Evolutionary conservation across 2,113 vertebrate genomes (phyloP).

Genomic region (Platysteira castanea): DNA sequence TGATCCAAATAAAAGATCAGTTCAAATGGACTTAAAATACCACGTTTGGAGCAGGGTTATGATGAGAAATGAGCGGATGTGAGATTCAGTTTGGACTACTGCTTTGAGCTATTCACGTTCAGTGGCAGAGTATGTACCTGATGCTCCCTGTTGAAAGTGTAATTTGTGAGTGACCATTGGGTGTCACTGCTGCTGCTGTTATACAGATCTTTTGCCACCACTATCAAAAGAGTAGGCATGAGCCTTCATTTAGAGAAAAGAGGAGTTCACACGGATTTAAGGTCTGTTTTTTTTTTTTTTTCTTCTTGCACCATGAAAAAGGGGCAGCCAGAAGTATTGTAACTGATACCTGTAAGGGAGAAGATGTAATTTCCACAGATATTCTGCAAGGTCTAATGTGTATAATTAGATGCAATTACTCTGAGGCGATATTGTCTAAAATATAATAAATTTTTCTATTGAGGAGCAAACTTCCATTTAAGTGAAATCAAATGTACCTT

Average conservation of each 20-base stretch:
- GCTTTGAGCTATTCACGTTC: background rate
- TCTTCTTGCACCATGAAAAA: background rate
- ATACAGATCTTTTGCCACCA: background rate
- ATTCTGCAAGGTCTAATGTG: background rate
- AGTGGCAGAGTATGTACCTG: background rate
- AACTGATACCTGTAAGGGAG: background rate
- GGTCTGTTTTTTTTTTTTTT: background rate
- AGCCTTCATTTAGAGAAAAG: background rate
- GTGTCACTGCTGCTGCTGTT: slow-evolving; percentile 11
- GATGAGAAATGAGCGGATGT: background rate
- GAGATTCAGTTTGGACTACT: background rate
- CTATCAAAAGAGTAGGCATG: background rate
- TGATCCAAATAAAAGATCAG: background rate
- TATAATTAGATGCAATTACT: background rate
- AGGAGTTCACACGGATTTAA: background rate
- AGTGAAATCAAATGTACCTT: slow-evolving; percentile 30
- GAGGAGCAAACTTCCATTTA: slow-evolving; percentile 36
- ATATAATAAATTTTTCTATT: slow-evolving; percentile 31
- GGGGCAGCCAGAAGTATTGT: background rate
- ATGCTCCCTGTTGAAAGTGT: background rate
- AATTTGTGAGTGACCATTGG: background rate
- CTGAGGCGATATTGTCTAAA: slow-evolving; percentile 1
- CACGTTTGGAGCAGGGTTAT: background rate
- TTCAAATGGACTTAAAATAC: background rate
- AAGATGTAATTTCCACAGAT: background rate